These are phyloP conservation scores for Spodoptera littoralis DNA, from an alignment of 2,888 invertebrate species.

Conservation along the genomic window DNA sequence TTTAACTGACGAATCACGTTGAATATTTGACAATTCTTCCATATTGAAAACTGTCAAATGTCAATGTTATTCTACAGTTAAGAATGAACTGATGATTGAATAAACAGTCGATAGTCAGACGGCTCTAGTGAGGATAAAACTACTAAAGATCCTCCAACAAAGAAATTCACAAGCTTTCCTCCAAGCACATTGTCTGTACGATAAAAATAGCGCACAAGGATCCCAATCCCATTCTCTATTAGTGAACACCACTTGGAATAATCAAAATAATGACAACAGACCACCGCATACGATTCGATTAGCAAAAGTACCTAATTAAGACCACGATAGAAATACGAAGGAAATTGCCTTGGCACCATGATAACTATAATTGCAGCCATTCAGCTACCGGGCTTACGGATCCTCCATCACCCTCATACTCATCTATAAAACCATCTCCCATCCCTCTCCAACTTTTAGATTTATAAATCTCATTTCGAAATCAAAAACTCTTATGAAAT, in stretches of 20 bases:
- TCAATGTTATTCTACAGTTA: too few relatives aligned
- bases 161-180: conserved; percentile 13
- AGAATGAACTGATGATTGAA: too few relatives aligned
- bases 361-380: conserved; percentile 80
- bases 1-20: too few relatives aligned
- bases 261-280: conserved; percentile 83
- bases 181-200: conserved; percentile 37
- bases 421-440: conserved; percentile 41
- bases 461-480: conserved; percentile 65
- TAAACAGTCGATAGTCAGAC: too few relatives aligned
- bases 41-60: too few relatives aligned
- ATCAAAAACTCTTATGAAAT: conserved; percentile 43
- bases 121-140: too few relatives aligned
- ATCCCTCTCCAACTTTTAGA: conserved; percentile 68
- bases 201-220: conserved; percentile 51
- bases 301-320: conserved; percentile 83
- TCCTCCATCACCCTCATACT: conserved; percentile 73
- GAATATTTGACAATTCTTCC: too few relatives aligned
- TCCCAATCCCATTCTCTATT: conserved; percentile 69
- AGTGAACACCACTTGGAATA: conserved; percentile 71
- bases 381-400: conserved; percentile 84
- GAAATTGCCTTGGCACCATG: conserved; percentile 78
- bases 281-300: conserved; percentile 83
- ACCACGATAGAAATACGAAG: conserved; percentile 77
- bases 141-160: conserved; percentile 5